phyloP scores from a whole-genome alignment of 2,888 invertebrate genomes.

The Leptopilina myrica region DNA sequence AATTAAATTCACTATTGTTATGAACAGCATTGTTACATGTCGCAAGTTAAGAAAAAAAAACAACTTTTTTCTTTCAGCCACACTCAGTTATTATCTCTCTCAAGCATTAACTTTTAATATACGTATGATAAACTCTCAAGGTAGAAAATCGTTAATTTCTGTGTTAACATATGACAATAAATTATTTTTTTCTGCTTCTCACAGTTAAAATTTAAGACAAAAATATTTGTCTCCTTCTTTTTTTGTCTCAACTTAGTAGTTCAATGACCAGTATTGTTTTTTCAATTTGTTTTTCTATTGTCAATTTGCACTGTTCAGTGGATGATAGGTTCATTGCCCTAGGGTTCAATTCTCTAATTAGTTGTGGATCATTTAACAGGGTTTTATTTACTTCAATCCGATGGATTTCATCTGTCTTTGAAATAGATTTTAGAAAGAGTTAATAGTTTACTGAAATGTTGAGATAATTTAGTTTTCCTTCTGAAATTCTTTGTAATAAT shows the following conservation, averaged over 20 bases:
- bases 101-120: neutral
- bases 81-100: neutral
- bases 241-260: neutral
- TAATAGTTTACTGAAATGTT: neutral
- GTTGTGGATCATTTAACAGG: neutral
- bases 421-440: constrained; percentile 3
- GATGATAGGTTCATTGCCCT: constrained; percentile 28
- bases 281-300: neutral
- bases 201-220: neutral
- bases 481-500: neutral
- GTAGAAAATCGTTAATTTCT: constrained; percentile 1
- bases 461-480: neutral
- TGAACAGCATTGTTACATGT: neutral
- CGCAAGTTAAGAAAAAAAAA: neutral
- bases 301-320: constrained; percentile 16
- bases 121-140: neutral
- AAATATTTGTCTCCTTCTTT: neutral
- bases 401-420: neutral
- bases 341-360: constrained; percentile 5
- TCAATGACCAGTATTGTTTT: constrained; percentile 4
- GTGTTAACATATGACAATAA: neutral
- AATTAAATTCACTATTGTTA: constrained; percentile 34
- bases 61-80: neutral
- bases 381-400: neutral
- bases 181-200: neutral